Evolutionary conservation across 2,797 vertebrate genomes (phyloP).

Genomic region (Micromesistius poutassou): DNA sequence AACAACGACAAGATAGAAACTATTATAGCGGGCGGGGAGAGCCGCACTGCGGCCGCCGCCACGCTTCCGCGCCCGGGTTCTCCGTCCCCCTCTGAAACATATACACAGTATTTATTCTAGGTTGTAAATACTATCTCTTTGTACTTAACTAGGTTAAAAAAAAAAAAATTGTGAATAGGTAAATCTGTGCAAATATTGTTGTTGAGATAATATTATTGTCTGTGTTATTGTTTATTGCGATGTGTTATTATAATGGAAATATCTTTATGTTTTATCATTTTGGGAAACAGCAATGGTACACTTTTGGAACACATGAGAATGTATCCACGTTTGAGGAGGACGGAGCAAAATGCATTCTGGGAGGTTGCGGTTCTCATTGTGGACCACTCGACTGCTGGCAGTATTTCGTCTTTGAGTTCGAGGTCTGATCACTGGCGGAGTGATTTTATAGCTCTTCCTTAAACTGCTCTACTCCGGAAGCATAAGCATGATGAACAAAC

Average conservation of each 20-base stretch:
- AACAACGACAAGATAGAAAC: constrained; percentile 44
- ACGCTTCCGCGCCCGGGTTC: constrained; percentile 57
- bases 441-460: constrained; percentile 34
- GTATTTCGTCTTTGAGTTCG: constrained; percentile 54
- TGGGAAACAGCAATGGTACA: constrained; percentile 55
- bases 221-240: constrained; percentile 74
- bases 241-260: constrained; percentile 71
- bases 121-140: constrained; percentile 87
- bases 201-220: constrained; percentile 73
- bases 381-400: constrained; percentile 65
- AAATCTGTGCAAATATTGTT: constrained; percentile 79
- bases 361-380: constrained; percentile 30
- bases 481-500: constrained; percentile 26
- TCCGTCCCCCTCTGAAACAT: constrained; percentile 60
- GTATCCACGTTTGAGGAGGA: constrained; percentile 45
- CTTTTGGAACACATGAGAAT: constrained; percentile 42
- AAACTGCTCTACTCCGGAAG: constrained; percentile 44
- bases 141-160: constrained; percentile 69
- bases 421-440: constrained; percentile 34
- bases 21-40: constrained; percentile 43
- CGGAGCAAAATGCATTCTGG: constrained; percentile 30
- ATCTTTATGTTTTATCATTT: constrained; percentile 71
- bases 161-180: constrained; percentile 78
- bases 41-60: constrained; percentile 55
- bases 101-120: constrained; percentile 90